Evolutionary conservation across 2,113 vertebrate species (phyloP), one percentile per base, ranked within the genome.

Genomic region (Indicator indicator): DNA sequence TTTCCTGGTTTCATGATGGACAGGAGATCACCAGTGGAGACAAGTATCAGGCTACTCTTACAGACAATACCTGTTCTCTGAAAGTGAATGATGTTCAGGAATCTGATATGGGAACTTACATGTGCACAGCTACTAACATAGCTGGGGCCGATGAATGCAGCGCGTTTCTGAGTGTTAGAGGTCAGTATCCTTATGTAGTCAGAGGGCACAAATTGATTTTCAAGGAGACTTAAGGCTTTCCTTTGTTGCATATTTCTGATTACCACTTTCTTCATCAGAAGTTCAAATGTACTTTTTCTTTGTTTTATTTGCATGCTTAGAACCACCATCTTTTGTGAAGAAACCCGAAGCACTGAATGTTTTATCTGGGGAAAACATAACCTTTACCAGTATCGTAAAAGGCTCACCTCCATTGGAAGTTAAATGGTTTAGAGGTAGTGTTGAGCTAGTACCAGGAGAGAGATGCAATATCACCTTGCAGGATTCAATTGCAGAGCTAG

Each of bases 391-490:
- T 78, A 98, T 99, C 55, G 97, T 99, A 73, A 98, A 98, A 97
- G 99, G 99, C 94, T 99, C 99, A 28, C 93, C 97, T 65, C 99
- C 99, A 21, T 69, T 99, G 89, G 98, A 98, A 90, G 97, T 99
- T 70, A 99, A 99, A 91, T 99, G 99, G 99, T 99, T 99, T 97
- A 99, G 97, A 97, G 99, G 99, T 86, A 98, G 98, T 46, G 97
- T 98, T 94, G 99, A 99, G 90, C 97, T 99, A 30, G 65, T 98
- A 65, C 82, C 98, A 20, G 99, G 99, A 75, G 94, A 90, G 46
- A 97, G 90, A 23, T 99, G 98, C 95, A 96, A 82, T 74, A 99
- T 99, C 96, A 98, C 98, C 62, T 97, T 99, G 94, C 98, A 98
- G 97, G 98, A 98, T 38, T 98, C 97, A 83, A 60, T 98, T 91